phyloP scores from a whole-genome alignment of 2,888 invertebrate genomes.

The Ochlodes sylvanus region DNA sequence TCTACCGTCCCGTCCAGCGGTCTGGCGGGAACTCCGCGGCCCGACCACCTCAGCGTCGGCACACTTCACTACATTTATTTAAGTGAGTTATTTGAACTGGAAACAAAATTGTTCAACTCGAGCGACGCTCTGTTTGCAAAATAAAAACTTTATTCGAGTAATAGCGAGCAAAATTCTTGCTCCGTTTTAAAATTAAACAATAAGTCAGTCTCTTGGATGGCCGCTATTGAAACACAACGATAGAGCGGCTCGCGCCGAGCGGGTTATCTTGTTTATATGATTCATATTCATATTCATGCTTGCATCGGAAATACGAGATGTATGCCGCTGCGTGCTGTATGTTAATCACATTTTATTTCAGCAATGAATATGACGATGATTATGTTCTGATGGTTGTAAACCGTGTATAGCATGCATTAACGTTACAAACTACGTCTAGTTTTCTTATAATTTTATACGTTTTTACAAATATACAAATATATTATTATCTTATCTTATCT shows the following conservation, averaged over 20 bases:
- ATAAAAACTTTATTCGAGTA: slow-evolving; percentile 36
- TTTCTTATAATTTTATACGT: too few relatives aligned
- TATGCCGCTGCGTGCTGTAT: neutral
- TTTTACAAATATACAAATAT: too few relatives aligned
- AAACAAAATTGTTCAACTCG: slow-evolving; percentile 34
- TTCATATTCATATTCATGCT: neutral
- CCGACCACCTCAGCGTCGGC: slow-evolving; percentile 4
- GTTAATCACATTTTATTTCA: neutral
- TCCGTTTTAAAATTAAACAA: slow-evolving; percentile 36
- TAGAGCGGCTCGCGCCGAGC: slow-evolving; percentile 4
- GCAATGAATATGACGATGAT: too few relatives aligned
- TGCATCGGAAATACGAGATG: neutral
- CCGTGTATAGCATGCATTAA: too few relatives aligned
- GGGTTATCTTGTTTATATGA: neutral
- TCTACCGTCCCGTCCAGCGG: neutral
- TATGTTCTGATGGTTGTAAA: too few relatives aligned
- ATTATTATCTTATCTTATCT: too few relatives aligned
- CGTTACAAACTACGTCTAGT: too few relatives aligned
- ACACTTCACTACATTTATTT: slow-evolving; percentile 18
- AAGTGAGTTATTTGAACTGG: slow-evolving; percentile 35
- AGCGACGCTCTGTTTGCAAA: slow-evolving; percentile 33
- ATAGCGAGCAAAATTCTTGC: slow-evolving; percentile 31
- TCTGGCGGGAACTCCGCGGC: too few relatives aligned
- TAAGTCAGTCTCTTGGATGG: slow-evolving; percentile 22
- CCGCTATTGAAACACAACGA: slow-evolving; percentile 22